A percentile compares a stretch with the other conserved stretches of the same genome.
Evolutionary conservation across 92 coral and sea anemone species (phyloP).

Genomic region (Epizoanthus scotinus): DNA sequence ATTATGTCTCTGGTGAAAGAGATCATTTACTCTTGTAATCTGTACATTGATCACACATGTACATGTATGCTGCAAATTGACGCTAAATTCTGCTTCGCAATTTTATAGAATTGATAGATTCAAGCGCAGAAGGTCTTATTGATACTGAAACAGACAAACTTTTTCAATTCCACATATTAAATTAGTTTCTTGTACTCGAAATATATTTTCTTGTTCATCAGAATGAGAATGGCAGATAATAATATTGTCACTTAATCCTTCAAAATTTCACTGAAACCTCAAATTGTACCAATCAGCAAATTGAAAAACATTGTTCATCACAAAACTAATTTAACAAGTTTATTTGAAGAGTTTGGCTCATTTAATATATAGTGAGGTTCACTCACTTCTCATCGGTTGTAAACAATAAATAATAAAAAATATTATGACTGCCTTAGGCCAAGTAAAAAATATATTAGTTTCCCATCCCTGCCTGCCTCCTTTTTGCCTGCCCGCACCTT

Average conservation of each 20-base stretch:
- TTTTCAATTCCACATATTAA: neutral
- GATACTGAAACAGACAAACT: no score
- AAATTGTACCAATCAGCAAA: constrained; percentile 16
- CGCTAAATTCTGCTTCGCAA: no score
- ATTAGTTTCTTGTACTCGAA: neutral
- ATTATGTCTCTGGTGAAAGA: no score
- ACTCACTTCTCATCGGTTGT: neutral
- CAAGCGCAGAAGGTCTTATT: no score
- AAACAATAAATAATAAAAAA: neutral
- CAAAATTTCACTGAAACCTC: neutral
- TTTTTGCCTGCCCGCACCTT: no score
- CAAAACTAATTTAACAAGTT: constrained; percentile 1
- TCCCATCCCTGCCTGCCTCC: no score
- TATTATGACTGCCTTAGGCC: no score
- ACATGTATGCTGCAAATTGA: no score
- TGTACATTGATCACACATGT: no score
- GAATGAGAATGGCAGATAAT: neutral
- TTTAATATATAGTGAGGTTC: neutral
- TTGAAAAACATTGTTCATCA: neutral
- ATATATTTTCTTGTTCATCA: neutral
- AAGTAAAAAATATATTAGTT: no score
- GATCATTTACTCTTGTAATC: no score
- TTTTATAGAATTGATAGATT: no score
- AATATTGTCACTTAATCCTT: constrained; percentile 1
- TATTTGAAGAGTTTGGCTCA: neutral